Evolutionary conservation across 2,113 vertebrate genomes (phyloP), one percentile per base, ranked within the genome.

Genomic region (Xiphorhynchus elegans): DNA sequence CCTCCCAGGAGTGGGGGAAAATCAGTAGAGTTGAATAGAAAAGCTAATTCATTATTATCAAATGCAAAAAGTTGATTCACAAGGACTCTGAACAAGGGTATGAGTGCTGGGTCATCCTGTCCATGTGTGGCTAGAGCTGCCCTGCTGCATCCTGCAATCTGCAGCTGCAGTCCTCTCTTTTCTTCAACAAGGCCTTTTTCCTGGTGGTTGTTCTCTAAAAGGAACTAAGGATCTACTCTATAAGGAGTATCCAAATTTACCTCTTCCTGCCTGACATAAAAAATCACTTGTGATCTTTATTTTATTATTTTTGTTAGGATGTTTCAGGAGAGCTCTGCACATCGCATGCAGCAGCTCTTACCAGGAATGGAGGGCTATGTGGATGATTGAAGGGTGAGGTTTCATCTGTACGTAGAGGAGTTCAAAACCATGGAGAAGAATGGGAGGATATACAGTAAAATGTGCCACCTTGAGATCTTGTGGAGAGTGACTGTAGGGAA

Each of bases 381-480:
- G n/a, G 46, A n/a, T 62, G 29, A n/a, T 52, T 0, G 0, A 64
- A 26, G 20, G 9, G 18, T 78, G 28, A 28, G 58, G 7, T 80
- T 89, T 73, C 28, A 31, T 49, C 58, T 13, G 0, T 37, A 60
- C 5, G 10, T 69, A 11, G 28, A 82, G 28, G 16, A 70, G 7
- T 3, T 62, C 55, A 82, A 69, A 84, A 29, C 8, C 1, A 0
- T 20, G 31, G 19, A 60, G 29, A 7, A 78, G 19, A 75, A 55
- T 21, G 26, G 24, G 31, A 72, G 31, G 17, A 26, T 35, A 6
- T 3, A 6, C 2, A 64, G 6, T 23, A 42, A 81, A 89, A 68
- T 0, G 0, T 46, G 21, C 28, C 25, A 15, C 20, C 20, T 15
- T 42, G 23, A 53, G 12, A 39, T 53, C 23, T 26, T 39, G 4